phyloP scores from a whole-genome alignment of 2,797 vertebrate species.

The Schizopygopsis malacanthus region DNA sequence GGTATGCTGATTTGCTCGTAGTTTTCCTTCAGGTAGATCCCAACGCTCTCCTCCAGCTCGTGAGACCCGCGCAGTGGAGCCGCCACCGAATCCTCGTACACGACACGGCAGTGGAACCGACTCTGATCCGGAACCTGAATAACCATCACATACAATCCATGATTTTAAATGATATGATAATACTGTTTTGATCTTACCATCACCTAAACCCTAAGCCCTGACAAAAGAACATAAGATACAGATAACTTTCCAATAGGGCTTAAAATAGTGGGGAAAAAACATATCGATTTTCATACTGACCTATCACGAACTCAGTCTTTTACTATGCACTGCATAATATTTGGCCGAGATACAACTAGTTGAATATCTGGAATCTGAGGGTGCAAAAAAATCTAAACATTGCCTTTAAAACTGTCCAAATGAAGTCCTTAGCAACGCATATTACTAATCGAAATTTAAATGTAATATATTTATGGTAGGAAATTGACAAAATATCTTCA shows the following conservation, averaged over 20 bases:
- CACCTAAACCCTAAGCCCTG: not conserved
- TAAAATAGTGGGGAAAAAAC: not conserved
- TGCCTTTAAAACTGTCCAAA: too few species aligned
- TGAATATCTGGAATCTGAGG: not conserved
- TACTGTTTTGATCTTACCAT: not conserved
- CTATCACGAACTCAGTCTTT: not conserved
- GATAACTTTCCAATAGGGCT: not conserved
- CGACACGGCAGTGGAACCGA: constrained; percentile 87
- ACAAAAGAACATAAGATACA: not conserved
- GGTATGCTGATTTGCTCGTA: constrained; percentile 92
- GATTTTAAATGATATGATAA: not conserved
- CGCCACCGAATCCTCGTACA: constrained; percentile 87
- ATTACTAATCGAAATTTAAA: too few species aligned
- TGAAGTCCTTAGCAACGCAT: too few species aligned
- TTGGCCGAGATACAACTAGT: not conserved
- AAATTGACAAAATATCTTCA: too few species aligned
- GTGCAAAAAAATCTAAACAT: too few species aligned
- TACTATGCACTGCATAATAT: not conserved
- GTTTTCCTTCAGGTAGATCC: constrained; percentile 90
- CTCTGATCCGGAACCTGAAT: constrained; percentile 85
- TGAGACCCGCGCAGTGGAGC: constrained; percentile 81
- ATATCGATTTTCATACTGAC: not conserved
- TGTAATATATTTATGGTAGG: too few species aligned
- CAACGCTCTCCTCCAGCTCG: constrained; percentile 91
- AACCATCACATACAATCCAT: not conserved